Conservation (phyloP, 2,113 vertebrate genomes). For the Erpornis zantholeuca region DNA sequence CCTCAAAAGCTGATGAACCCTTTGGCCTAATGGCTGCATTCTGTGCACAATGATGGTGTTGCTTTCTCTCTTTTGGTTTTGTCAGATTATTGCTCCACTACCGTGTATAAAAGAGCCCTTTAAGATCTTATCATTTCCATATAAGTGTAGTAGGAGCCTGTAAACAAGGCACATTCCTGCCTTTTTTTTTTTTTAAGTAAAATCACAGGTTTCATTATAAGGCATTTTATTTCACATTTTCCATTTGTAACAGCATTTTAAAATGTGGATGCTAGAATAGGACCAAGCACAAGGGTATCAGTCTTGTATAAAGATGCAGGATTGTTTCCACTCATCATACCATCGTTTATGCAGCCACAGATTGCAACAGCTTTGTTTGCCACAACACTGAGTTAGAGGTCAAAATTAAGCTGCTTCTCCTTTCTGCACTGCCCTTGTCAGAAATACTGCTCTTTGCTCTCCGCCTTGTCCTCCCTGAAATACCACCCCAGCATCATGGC, state of each 20-base stretch:
- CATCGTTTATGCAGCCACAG: not conserved
- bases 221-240: not conserved
- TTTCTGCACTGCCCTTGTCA: not conserved
- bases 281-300: not conserved
- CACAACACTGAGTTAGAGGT: not conserved
- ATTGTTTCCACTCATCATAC: not conserved
- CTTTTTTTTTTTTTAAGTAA: not conserved
- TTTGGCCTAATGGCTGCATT: not conserved
- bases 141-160: not conserved
- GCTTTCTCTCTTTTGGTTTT: not conserved
- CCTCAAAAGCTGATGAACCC: not conserved
- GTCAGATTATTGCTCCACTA: not conserved
- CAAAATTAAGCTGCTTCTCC: not conserved
- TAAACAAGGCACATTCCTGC: not conserved
- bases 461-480: not conserved
- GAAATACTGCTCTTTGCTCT: not conserved
- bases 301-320: not conserved
- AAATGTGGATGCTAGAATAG: not conserved
- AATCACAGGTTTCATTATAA: not conserved
- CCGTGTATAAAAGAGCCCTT: rapidly evolving
- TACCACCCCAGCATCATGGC: rapidly evolving
- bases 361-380: not conserved
- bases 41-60: not conserved
- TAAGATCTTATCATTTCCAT: not conserved
- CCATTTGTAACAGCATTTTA: not conserved